Percentiles rank a stretch among this genome's conserved stretches.
These are phyloP conservation scores for Macaria liturata DNA, from an alignment of 2,888 invertebrate genomes.

Conservation along the genomic window DNA sequence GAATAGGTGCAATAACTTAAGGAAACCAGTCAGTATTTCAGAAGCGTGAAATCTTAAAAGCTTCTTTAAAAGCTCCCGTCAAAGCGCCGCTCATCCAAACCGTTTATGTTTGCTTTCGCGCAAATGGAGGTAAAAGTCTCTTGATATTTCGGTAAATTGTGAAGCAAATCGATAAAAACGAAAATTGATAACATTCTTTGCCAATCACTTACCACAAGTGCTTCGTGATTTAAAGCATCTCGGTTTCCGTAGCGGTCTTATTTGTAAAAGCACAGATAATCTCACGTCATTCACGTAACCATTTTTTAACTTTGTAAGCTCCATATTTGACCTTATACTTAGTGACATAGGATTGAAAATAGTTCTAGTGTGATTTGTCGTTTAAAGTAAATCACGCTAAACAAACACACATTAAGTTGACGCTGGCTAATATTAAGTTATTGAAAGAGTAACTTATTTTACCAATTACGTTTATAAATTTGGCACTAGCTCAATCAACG, in stretches of 20 bases:
- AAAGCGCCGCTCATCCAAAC: constrained; percentile 35
- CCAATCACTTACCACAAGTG: constrained; percentile 73
- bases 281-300: constrained; percentile 44
- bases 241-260: constrained; percentile 43
- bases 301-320: constrained; percentile 44
- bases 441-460: constrained; percentile 31
- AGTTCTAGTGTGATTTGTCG: constrained; percentile 31
- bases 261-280: constrained; percentile 43
- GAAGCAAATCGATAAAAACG: constrained; percentile 63
- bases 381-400: constrained; percentile 18
- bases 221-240: constrained; percentile 65
- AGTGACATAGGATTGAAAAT: constrained; percentile 24
- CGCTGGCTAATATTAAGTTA: constrained; percentile 22
- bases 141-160: constrained; percentile 64
- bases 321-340: constrained; percentile 33
- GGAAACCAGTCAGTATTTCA: neutral
- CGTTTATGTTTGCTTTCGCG: constrained; percentile 46
- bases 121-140: constrained; percentile 67
- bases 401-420: constrained; percentile 18
- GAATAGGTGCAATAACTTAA: too few relatives aligned
- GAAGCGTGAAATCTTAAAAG: constrained; percentile 12
- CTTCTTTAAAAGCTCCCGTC: constrained; percentile 43
- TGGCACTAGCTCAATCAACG: constrained; percentile 29
- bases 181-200: constrained; percentile 57
- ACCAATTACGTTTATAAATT: constrained; percentile 36